phyloP scores from a whole-genome alignment of 2,888 invertebrate genomes.

The Dasypolia templi region DNA sequence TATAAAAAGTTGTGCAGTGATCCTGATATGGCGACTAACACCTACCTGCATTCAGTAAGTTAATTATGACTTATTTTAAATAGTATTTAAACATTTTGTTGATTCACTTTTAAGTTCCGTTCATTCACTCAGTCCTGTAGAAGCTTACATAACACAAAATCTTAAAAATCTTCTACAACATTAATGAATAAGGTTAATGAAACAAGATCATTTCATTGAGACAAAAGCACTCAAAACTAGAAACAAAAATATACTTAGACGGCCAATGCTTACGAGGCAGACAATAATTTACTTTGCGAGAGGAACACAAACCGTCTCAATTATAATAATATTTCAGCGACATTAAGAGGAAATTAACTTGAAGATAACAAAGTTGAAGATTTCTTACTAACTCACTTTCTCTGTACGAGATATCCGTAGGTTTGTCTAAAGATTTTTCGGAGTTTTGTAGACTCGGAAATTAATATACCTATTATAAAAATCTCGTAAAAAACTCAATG shows the following conservation, averaged over 20 bases:
- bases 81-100: not conserved
- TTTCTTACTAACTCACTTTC: slow-evolving; percentile 41
- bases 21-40: not conserved
- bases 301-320: slow-evolving; percentile 53
- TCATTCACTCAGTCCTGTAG: not conserved
- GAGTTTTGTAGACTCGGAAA: slow-evolving; percentile 19
- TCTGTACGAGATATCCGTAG: slow-evolving; percentile 37
- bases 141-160: no score
- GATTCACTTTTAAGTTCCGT: not conserved
- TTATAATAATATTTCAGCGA: slow-evolving; percentile 60
- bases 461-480: slow-evolving; percentile 24
- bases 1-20: not conserved
- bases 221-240: slow-evolving; percentile 46
- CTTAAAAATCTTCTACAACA: slow-evolving; percentile 1
- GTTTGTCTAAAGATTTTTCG: slow-evolving; percentile 19
- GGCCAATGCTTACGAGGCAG: slow-evolving; percentile 55
- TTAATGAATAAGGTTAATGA: slow-evolving; percentile 37
- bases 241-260: slow-evolving; percentile 55
- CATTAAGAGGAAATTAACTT: slow-evolving; percentile 63
- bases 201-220: slow-evolving; percentile 26
- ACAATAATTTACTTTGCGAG: slow-evolving; percentile 57
- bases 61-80: not conserved
- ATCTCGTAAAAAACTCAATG: not conserved
- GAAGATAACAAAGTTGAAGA: slow-evolving; percentile 55
- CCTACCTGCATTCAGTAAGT: not conserved